phyloP scores from a whole-genome alignment of 2,888 invertebrate genomes.

The Clunio marinus region DNA sequence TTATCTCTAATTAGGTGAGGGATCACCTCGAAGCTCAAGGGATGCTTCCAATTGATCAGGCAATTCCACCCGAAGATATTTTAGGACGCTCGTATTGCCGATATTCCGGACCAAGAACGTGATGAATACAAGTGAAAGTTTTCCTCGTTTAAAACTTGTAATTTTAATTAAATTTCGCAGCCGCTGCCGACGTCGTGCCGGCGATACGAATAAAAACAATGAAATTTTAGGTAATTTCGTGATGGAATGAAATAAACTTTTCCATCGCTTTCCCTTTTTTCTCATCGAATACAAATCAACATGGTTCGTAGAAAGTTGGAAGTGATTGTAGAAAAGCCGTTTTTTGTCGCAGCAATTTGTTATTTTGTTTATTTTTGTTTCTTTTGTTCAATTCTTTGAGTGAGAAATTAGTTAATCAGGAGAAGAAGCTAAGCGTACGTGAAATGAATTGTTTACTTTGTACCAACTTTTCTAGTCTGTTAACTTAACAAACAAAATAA shows the following conservation, averaged over 20 bases:
- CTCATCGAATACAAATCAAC: too few species aligned
- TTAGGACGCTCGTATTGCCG: constrained; percentile 58
- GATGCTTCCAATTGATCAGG: constrained; percentile 57
- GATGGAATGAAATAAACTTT: neutral
- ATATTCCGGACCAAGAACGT: constrained; percentile 53
- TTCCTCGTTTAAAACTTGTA: constrained; percentile 15
- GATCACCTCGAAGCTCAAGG: constrained; percentile 57
- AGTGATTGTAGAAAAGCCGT: too few species aligned
- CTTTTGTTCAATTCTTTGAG: too few species aligned
- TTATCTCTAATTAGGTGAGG: constrained; percentile 51
- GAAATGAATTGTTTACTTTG: too few species aligned
- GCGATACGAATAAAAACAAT: neutral
- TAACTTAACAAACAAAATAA: too few species aligned
- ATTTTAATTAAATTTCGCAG: neutral
- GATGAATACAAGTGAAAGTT: constrained; percentile 42
- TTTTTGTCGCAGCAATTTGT: too few species aligned
- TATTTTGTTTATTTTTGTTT: too few species aligned
- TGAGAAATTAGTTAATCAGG: too few species aligned
- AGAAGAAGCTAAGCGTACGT: too few species aligned
- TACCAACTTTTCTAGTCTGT: too few species aligned
- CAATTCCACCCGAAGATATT: constrained; percentile 57
- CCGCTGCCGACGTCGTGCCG: neutral
- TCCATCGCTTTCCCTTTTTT: neutral
- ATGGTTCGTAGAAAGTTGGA: too few species aligned
- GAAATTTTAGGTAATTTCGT: neutral